phyloP scores from a whole-genome alignment of 2,797 vertebrate genomes.

The Rhynchonycteris naso region DNA sequence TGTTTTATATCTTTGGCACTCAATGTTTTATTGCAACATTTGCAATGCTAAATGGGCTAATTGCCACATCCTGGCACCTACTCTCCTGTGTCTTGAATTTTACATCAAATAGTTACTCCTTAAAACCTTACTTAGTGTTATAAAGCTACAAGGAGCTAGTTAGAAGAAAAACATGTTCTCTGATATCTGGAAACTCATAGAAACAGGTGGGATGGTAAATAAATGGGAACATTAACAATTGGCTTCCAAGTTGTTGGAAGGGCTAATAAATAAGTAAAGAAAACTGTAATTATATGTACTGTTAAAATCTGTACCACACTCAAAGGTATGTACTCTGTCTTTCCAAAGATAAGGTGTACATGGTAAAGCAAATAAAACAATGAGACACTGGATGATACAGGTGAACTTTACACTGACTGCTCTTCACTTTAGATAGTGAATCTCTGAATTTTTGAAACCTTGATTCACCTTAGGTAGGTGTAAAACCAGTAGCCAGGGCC shows the following conservation, averaged over 20 bases:
- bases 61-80: background rate
- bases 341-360: slow-evolving; percentile 70
- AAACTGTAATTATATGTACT: slow-evolving; percentile 14
- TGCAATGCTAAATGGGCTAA: background rate
- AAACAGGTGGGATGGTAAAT: slow-evolving; percentile 25
- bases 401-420: slow-evolving; percentile 72
- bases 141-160: slow-evolving; percentile 11
- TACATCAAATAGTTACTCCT: background rate
- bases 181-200: background rate
- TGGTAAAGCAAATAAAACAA: slow-evolving; percentile 77
- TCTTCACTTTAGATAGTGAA: slow-evolving; percentile 69
- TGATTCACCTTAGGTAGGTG: slow-evolving; percentile 56
- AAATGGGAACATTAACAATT: slow-evolving; percentile 48
- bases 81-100: background rate
- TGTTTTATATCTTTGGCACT: background rate
- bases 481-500: too few species aligned
- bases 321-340: slow-evolving; percentile 4
- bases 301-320: slow-evolving; percentile 22
- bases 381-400: slow-evolving; percentile 57
- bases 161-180: background rate
- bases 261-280: slow-evolving; percentile 23
- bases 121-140: background rate
- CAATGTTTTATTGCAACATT: background rate
- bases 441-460: slow-evolving; percentile 72
- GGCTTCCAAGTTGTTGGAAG: background rate